Conservation (phyloP, 2,113 vertebrate species). For the Bos indicus region DNA sequence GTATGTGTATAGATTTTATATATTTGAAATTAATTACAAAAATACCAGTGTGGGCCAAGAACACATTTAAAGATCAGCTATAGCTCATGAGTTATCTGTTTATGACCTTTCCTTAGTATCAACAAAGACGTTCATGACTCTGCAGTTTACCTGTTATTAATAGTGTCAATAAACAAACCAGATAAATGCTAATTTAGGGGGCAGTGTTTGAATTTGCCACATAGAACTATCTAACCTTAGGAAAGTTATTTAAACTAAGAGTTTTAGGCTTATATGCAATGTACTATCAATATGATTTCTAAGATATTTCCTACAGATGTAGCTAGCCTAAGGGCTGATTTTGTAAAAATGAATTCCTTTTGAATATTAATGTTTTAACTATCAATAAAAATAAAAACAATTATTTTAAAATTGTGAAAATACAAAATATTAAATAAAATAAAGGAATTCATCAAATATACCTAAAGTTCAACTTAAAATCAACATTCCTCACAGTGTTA, state of each 20-base stretch:
- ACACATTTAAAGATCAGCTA: not conserved
- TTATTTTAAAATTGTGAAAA: not conserved
- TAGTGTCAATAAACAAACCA: not conserved
- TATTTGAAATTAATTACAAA: not conserved
- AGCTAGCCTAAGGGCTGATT: not conserved
- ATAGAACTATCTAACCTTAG: not conserved
- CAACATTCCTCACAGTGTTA: not conserved
- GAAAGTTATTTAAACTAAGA: not conserved
- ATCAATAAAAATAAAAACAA: not conserved
- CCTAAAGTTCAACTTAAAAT: not conserved
- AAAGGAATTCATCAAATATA: not conserved
- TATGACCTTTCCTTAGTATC: not conserved
- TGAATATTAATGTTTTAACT: slow-evolving; percentile 1
- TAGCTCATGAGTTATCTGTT: not conserved
- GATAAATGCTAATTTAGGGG: not conserved
- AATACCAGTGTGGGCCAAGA: not conserved
- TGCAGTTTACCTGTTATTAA: not conserved
- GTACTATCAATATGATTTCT: not conserved
- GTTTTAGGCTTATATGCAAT: not conserved
- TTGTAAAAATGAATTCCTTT: not conserved
- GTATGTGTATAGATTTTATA: not conserved
- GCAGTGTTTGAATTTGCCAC: not conserved
- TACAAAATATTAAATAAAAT: not conserved
- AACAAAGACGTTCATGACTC: not conserved
- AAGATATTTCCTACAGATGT: not conserved